Evolutionary conservation across 2,888 invertebrate species (phyloP).

Genomic region (Pristionchus entomophagus): DNA sequence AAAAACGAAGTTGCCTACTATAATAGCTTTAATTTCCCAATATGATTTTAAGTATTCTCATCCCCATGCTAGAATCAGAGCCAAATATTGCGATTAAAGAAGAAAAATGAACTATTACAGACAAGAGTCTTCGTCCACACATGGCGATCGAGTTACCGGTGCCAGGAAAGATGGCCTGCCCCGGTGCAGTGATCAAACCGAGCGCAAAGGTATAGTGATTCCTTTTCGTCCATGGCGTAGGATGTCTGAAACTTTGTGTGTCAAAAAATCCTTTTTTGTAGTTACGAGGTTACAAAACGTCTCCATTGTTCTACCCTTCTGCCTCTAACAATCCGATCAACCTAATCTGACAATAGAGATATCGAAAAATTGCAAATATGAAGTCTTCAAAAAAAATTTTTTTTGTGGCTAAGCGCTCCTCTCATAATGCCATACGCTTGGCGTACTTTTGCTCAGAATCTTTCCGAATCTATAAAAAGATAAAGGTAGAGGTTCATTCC

Average conservation of each 20-base stretch:
- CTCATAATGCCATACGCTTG: no score
- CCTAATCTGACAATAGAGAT: neutral
- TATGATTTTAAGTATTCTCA: neutral
- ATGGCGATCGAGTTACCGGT: neutral
- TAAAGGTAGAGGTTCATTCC: no score
- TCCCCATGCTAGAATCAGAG: neutral
- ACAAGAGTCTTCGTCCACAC: neutral
- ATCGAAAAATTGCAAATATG: no score
- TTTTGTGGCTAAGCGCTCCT: no score
- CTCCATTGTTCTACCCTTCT: no score
- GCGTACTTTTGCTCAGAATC: no score
- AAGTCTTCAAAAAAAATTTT: neutral
- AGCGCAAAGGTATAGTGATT: neutral
- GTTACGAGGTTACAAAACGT: no score
- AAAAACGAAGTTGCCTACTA: no score
- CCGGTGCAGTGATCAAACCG: neutral
- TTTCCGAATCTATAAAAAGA: neutral
- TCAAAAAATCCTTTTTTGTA: no score
- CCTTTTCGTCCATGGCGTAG: no score
- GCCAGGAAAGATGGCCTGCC: conserved; percentile 13
- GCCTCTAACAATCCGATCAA: neutral
- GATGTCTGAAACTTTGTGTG: no score
- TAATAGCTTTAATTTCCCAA: no score
- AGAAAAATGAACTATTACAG: neutral
- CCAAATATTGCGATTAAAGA: neutral